Evolutionary conservation across 2,113 vertebrate species (phyloP).

Genomic region (Gasterosteus nipponicus): DNA sequence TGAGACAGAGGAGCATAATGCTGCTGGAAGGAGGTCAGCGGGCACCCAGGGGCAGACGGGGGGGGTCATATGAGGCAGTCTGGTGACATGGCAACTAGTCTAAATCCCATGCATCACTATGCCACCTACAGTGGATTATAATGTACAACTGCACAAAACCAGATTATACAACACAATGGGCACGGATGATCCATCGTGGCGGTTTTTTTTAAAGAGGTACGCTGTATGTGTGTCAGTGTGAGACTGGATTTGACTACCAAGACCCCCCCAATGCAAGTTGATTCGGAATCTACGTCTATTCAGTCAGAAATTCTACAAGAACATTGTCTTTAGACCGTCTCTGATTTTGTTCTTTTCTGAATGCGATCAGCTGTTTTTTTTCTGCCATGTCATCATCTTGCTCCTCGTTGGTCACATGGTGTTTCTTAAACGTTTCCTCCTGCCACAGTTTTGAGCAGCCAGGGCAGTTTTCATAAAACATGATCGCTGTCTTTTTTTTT

Average conservation of each 20-base stretch:
- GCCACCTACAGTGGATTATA: conserved; percentile 77
- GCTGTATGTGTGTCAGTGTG: conserved; percentile 47
- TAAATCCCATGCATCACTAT: conserved; percentile 61
- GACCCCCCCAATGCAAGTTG: conserved; percentile 45
- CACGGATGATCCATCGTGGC: conserved; percentile 63
- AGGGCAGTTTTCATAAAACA: not conserved
- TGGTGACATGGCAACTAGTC: conserved; percentile 76
- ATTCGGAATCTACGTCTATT: conserved; percentile 42
- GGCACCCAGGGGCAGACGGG: conserved; percentile 64
- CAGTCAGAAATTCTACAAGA: conserved; percentile 40
- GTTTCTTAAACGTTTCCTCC: conserved; percentile 27
- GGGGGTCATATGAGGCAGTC: conserved; percentile 57
- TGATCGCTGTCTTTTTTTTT: conserved; percentile 14
- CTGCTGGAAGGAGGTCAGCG: conserved; percentile 73
- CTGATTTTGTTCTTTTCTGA: conserved; percentile 39
- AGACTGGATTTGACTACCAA: conserved; percentile 56
- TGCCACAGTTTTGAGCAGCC: conserved; percentile 20
- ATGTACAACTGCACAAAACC: conserved; percentile 54
- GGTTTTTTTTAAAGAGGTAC: conserved; percentile 52
- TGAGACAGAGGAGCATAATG: conserved; percentile 54
- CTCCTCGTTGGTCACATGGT: conserved; percentile 31
- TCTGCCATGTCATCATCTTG: conserved; percentile 54
- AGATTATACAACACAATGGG: conserved; percentile 63
- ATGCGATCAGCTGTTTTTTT: conserved; percentile 38
- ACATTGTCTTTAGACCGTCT: conserved; percentile 23